Percentiles rank a stretch among this genome's conserved stretches.
Conservation (phyloP, 2,888 invertebrate genomes). For the Sclerodermus sp. region DNA sequence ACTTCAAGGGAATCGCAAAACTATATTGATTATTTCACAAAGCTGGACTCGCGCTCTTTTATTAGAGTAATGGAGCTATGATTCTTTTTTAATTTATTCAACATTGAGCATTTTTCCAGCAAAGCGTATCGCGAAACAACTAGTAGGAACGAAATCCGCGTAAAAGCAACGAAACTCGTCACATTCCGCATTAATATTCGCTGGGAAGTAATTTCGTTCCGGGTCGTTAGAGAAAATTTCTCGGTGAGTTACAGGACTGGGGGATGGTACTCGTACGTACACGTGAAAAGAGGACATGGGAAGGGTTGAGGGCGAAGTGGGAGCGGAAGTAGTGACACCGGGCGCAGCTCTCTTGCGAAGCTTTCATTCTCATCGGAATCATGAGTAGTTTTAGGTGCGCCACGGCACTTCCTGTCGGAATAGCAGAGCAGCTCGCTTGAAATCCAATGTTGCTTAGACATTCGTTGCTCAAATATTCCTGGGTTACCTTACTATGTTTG, state of each 20-base stretch:
- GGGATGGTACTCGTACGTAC: too few relatives aligned
- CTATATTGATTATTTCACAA: not conserved
- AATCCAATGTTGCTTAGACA: constrained; percentile 39
- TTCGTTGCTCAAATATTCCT: constrained; percentile 41
- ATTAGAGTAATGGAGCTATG: too few relatives aligned
- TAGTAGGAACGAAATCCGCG: too few relatives aligned
- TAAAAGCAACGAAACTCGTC: too few relatives aligned
- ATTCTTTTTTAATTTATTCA: too few relatives aligned
- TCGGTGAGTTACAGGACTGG: too few relatives aligned
- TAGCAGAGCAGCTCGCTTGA: constrained; percentile 13
- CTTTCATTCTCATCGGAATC: constrained; percentile 18
- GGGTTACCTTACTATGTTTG: constrained; percentile 24
- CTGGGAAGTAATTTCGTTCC: too few relatives aligned
- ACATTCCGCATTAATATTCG: too few relatives aligned
- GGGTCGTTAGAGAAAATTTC: too few relatives aligned
- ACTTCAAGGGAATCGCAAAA: not conserved
- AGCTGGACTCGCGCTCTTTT: too few relatives aligned
- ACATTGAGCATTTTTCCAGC: too few relatives aligned
- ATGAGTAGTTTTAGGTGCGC: constrained; percentile 19
- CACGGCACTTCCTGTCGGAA: constrained; percentile 18
- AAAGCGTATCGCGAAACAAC: too few relatives aligned
- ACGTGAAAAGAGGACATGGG: not conserved
- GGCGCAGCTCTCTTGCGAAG: constrained; percentile 1
- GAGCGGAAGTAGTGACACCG: not conserved
- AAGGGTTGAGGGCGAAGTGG: not conserved